phyloP scores from a whole-genome alignment of 2,113 vertebrate genomes.

The Gymnogyps californianus region DNA sequence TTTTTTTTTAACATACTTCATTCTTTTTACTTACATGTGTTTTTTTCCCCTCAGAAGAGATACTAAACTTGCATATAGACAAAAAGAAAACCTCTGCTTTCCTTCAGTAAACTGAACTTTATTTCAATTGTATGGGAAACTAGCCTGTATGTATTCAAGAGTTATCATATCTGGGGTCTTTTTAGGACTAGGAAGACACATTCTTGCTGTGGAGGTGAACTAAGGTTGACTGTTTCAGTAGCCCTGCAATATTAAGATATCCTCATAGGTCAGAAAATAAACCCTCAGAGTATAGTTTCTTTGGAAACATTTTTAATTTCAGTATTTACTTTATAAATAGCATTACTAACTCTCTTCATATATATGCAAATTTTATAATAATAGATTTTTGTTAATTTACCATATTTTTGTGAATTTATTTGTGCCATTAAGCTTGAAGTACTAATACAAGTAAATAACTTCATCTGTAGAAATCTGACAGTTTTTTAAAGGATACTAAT shows the following conservation, averaged over 20 bases:
- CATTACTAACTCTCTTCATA: not conserved
- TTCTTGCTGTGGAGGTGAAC: not conserved
- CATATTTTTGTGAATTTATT: not conserved
- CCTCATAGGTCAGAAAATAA: not conserved
- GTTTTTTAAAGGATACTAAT: not conserved
- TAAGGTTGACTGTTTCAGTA: not conserved
- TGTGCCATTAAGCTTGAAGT: not conserved
- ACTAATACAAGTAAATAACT: not conserved
- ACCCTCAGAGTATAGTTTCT: not conserved
- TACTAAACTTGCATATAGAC: not conserved
- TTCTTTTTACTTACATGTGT: not conserved
- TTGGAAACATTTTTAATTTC: not conserved
- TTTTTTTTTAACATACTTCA: not conserved
- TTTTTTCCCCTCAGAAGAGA: not conserved
- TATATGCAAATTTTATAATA: not conserved
- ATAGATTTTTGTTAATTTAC: not conserved
- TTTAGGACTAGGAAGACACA: not conserved
- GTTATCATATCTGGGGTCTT: not conserved
- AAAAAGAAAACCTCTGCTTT: not conserved
- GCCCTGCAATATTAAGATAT: not conserved
- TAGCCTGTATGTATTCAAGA: not conserved
- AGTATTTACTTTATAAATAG: not conserved
- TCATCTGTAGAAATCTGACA: not conserved
- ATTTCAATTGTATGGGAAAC: not conserved
- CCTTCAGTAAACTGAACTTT: not conserved